Conservation (phyloP, 2,888 invertebrate species). For the Tillus elongatus region DNA sequence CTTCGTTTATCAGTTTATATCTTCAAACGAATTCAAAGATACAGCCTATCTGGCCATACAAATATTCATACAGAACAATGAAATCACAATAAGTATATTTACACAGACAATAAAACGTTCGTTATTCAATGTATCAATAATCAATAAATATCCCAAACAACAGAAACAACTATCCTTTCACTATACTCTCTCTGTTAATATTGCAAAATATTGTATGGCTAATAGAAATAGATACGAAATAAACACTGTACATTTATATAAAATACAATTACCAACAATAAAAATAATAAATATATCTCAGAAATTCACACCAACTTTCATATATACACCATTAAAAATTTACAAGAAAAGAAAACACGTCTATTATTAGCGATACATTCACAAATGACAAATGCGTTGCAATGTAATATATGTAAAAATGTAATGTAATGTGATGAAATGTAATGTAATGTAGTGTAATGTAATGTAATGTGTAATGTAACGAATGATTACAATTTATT, state of each 20-base stretch:
- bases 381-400: too few species aligned
- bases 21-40: slow-evolving; percentile 16
- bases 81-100: slow-evolving; percentile 22
- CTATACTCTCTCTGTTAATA: too few species aligned
- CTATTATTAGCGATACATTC: too few species aligned
- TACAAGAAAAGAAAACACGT: not conserved
- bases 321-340: slow-evolving; percentile 6
- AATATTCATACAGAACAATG: slow-evolving; percentile 22
- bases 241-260: slow-evolving; percentile 28
- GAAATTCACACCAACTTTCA: slow-evolving; percentile 21
- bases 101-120: slow-evolving; percentile 28
- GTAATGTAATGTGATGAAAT: too few species aligned
- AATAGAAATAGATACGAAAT: slow-evolving; percentile 19
- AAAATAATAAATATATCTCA: slow-evolving; percentile 22
- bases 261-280: slow-evolving; percentile 28
- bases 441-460: too few species aligned
- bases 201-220: slow-evolving; percentile 30
- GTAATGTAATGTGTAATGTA: too few species aligned
- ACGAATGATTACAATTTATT: too few species aligned
- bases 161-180: slow-evolving; percentile 21
- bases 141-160: too few species aligned
- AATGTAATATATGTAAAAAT: too few species aligned
- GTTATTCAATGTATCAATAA: too few species aligned
- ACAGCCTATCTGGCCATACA: slow-evolving; percentile 27
- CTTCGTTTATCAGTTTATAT: slow-evolving; percentile 21